Base-by-base conservation (phyloP, 2,888 invertebrate species). In the Dimorphilus gyrociliatus region DNA sequence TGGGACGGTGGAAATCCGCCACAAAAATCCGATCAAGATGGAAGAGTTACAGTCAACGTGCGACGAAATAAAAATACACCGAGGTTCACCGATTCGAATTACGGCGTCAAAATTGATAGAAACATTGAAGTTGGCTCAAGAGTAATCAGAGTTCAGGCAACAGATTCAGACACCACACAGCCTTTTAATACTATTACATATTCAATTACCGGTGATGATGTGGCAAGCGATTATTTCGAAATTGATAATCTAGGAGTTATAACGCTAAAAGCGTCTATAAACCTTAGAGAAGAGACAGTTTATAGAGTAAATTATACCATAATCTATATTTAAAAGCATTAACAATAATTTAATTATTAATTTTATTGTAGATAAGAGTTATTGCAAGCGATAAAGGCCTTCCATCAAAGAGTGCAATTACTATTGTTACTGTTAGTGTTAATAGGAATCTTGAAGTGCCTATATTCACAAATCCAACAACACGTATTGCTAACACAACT, bases 341-440 rank as follows among this genome's bases (percentile, higher is more conserved):
- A 6, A 25, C 14, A n/a, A n/a, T 13, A 25, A 25, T 25, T 8
- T 6, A 13, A 6, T 25, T 6, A 13, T 8, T n/a, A 17, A 24
- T 18, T 32, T 7, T 23, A 25, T 35, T 32, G 18, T 39, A 57
- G 55, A 29, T 57, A 21, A 39, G 48, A 26, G 39, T 57, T 14
- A 30, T 35, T 26, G 57, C 50, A 4, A 35, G 38, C 15, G 57
- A 57, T 34, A 45, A 46, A 23, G 54, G 51, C 10, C 15, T 27
- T 6, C 46, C 48, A 8, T 34, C 44, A 3, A 35, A 31, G 14
- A 39, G 34, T 6, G 33, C 26, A 8, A 30, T 38, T 24, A 41
- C 41, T 19, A 34, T 45, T 3, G 35, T 54, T 16, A 46, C 42
- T 1, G 41, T 56, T 4, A 36, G 27, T 10, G 48, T 55, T 3